Evolutionary conservation across 1,140 invertebrate species (phyloP).

Genomic region (Cardiocondyla obscurior): DNA sequence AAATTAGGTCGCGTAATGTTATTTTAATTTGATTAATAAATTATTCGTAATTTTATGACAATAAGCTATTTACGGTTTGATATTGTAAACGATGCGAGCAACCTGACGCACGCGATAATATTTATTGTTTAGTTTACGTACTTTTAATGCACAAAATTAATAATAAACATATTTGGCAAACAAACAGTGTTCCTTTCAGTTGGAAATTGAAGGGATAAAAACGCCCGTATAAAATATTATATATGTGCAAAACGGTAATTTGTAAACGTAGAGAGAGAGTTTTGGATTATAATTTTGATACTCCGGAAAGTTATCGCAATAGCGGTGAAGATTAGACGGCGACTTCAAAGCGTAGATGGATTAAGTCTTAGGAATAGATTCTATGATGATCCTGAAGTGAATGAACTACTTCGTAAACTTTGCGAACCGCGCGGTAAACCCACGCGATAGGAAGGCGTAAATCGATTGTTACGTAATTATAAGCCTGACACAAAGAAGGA

Average conservation of each 20-base stretch:
- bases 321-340: slow-evolving; percentile 47
- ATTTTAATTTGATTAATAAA: neutral
- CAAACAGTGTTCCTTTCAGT: neutral
- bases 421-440: slow-evolving; percentile 13
- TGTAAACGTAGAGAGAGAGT: neutral
- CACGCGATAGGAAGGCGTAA: slow-evolving; percentile 9
- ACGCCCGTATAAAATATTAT: neutral
- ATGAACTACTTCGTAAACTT: slow-evolving; percentile 45
- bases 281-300: slow-evolving; percentile 39
- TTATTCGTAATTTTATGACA: neutral
- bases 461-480: slow-evolving; percentile 32
- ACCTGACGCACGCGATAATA: neutral
- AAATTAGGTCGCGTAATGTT: neutral
- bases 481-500: too few species aligned
- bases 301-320: slow-evolving; percentile 29
- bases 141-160: neutral
- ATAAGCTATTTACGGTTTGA: slow-evolving; percentile 11
- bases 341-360: slow-evolving; percentile 59
- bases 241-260: neutral
- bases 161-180: neutral
- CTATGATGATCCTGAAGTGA: slow-evolving; percentile 60
- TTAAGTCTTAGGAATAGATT: slow-evolving; percentile 55
- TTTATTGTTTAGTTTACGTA: slow-evolving; percentile 1
- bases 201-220: neutral
- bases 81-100: neutral